These are phyloP conservation scores for Verasper variegatus DNA, from an alignment of 2,113 vertebrate species.

Conservation along the genomic window DNA sequence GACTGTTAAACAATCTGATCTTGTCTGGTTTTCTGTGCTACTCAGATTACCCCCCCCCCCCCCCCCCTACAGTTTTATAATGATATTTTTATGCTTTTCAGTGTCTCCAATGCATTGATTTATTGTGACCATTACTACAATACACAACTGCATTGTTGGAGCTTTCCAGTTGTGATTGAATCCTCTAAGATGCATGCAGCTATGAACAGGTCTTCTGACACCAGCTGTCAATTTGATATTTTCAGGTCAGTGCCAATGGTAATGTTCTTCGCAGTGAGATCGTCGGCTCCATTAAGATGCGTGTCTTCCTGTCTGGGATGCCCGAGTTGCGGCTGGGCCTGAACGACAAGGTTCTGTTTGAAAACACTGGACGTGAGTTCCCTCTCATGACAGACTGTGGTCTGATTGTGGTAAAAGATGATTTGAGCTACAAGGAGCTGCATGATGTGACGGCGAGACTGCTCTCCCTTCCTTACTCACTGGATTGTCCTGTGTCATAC, in stretches of 20 bases:
- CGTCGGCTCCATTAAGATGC: constrained; percentile 98
- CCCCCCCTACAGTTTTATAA: too few relatives aligned
- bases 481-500: too few relatives aligned
- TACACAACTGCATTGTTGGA: too few relatives aligned
- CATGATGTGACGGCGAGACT: neutral
- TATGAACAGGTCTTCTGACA: neutral
- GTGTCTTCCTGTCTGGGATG: constrained; percentile 98
- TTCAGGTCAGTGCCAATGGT: constrained; percentile 95
- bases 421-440: constrained; percentile 5
- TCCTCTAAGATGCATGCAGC: too few relatives aligned
- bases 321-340: constrained; percentile 94
- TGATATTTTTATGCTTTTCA: too few relatives aligned
- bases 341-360: constrained; percentile 98
- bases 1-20: neutral
- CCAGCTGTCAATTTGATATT: too few relatives aligned
- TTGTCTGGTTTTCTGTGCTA: constrained; percentile 2
- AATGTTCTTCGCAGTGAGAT: constrained; percentile 97
- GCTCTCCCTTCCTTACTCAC: too few relatives aligned
- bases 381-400: neutral
- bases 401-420: neutral
- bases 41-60: too few relatives aligned
- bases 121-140: too few relatives aligned
- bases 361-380: constrained; percentile 98
- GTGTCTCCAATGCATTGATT: too few relatives aligned
- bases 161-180: too few relatives aligned